A percentile compares a stretch with the other conserved stretches of the same genome.
phyloP scores from a whole-genome alignment of 2,113 vertebrate genomes.

The Nymphicus hollandicus region DNA sequence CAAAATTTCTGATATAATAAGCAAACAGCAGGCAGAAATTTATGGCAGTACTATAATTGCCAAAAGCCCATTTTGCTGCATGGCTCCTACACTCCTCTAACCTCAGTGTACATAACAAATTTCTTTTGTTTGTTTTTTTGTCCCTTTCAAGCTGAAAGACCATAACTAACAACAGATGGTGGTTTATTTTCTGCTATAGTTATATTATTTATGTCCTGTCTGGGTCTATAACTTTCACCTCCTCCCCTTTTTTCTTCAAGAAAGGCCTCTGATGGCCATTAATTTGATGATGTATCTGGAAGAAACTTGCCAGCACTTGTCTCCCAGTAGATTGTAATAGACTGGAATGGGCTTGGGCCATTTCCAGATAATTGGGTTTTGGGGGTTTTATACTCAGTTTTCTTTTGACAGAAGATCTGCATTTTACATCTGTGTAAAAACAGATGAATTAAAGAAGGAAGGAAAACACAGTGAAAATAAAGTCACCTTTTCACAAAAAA shows the following conservation, averaged over 20 bases:
- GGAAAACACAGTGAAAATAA: not conserved
- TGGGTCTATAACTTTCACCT: not conserved
- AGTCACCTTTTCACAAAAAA: not conserved
- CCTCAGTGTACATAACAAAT: constrained; percentile 34
- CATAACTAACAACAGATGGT: constrained; percentile 32
- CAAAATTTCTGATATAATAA: not conserved
- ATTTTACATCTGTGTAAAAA: not conserved
- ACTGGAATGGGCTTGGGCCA: not conserved
- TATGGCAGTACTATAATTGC: not conserved
- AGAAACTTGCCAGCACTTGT: constrained; percentile 16
- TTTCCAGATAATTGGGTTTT: not conserved
- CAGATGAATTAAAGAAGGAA: not conserved
- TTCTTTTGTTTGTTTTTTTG: constrained; percentile 38
- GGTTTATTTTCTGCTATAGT: not conserved
- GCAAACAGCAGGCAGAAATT: constrained; percentile 44
- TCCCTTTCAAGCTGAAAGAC: not conserved
- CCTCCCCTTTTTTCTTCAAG: not conserved
- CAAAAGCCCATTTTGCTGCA: not conserved
- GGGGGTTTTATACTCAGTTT: not conserved
- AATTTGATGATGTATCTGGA: constrained; percentile 3
- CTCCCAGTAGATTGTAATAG: not conserved
- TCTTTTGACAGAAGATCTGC: not conserved
- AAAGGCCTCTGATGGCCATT: constrained; percentile 5
- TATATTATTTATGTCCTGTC: not conserved
- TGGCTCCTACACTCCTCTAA: not conserved